phyloP scores from a whole-genome alignment of 2,888 invertebrate species.

The Tortrix viridana region DNA sequence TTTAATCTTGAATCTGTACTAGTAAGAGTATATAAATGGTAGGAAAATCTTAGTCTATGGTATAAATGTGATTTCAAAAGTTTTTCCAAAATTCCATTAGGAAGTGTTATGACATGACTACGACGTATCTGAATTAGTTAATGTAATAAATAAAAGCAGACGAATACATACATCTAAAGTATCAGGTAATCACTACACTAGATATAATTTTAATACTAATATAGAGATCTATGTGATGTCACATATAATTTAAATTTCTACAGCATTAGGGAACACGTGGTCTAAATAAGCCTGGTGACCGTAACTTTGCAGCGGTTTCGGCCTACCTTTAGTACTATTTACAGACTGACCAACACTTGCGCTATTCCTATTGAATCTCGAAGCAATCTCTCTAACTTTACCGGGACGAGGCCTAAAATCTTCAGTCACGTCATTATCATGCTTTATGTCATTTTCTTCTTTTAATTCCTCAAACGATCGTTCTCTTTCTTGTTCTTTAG shows the following conservation, averaged over 20 bases:
- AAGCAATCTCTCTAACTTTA: conserved; percentile 77
- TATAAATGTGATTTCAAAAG: conserved; percentile 29
- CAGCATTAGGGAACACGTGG: conserved; percentile 84
- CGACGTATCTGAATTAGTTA: conserved; percentile 17
- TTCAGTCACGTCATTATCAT: conserved; percentile 37
- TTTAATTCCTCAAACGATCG: conserved; percentile 39
- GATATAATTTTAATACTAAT: conserved; percentile 34
- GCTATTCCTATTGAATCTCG: conserved; percentile 70
- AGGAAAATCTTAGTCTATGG: conserved; percentile 30
- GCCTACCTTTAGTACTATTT: conserved; percentile 72
- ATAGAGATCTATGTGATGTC: conserved; percentile 47
- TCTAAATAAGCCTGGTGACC: conserved; percentile 86
- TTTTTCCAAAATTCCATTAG: conserved; percentile 35
- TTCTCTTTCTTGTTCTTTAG: conserved; percentile 34
- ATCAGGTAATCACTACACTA: conserved; percentile 34
- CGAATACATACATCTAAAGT: conserved; percentile 21
- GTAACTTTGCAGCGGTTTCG: conserved; percentile 83
- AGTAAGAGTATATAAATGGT: conserved; percentile 14
- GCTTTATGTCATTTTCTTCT: conserved; percentile 32
- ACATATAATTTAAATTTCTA: conserved; percentile 66
- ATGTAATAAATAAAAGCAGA: conserved; percentile 31
- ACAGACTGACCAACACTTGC: conserved; percentile 51
- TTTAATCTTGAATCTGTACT: conserved; percentile 10
- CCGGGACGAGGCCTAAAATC: conserved; percentile 69
- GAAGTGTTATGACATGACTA: conserved; percentile 18